Evolutionary conservation across 2,888 invertebrate species (phyloP).

Genomic region (Patella ulyssiponensis): DNA sequence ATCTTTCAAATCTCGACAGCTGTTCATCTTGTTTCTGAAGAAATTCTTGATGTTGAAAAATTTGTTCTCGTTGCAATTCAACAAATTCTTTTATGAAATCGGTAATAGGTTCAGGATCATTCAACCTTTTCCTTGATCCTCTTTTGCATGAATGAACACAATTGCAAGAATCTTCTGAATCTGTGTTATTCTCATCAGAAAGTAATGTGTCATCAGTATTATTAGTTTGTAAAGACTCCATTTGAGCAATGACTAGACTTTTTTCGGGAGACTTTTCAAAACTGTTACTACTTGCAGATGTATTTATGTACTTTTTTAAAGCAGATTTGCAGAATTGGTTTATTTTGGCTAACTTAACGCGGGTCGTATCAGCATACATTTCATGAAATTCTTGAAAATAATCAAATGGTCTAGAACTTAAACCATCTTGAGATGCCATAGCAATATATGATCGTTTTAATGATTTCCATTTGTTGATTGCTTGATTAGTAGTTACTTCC

Average conservation of each 20-base stretch:
- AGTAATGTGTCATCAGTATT: neutral
- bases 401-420: neutral
- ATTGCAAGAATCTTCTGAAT: neutral
- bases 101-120: neutral
- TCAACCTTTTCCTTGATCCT: neutral
- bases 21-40: neutral
- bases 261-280: no score
- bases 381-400: neutral
- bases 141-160: neutral
- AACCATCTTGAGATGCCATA: neutral
- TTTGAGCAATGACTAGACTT: neutral
- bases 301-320: neutral
- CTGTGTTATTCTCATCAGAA: neutral
- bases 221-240: neutral
- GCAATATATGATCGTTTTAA: neutral
- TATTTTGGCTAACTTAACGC: neutral
- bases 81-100: neutral
- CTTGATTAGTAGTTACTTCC: neutral
- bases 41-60: neutral
- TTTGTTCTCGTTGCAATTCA: neutral
- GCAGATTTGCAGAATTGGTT: neutral
- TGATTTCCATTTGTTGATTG: constrained; percentile 4
- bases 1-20: neutral
- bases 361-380: neutral
- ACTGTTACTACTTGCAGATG: no score